These are phyloP conservation scores for Pantherophis vulpinus DNA, from an alignment of 2,797 vertebrate genomes.

Conservation along the genomic window DNA sequence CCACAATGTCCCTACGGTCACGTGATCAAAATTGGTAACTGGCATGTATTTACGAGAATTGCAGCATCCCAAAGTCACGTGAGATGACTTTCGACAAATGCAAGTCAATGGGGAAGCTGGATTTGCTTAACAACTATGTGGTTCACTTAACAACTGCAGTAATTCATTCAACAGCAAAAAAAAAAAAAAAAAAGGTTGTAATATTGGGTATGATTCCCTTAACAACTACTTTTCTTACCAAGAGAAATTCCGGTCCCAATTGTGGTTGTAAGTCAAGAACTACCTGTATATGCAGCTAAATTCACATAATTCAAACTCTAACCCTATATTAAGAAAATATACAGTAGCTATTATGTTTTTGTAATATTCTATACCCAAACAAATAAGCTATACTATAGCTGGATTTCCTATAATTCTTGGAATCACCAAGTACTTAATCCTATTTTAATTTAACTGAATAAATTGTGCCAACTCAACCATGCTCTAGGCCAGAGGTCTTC, in stretches of 20 bases:
- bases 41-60: neutral
- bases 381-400: neutral
- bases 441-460: neutral
- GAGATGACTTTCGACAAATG: neutral
- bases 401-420: neutral
- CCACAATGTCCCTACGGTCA: neutral
- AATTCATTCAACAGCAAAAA: neutral
- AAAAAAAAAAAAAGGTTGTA: neutral
- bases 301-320: neutral
- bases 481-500: neutral
- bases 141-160: neutral
- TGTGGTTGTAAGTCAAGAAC: neutral
- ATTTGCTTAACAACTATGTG: neutral
- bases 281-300: neutral
- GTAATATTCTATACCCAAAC: neutral
- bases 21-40: neutral
- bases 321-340: neutral
- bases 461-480: neutral
- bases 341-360: neutral
- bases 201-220: neutral
- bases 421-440: neutral
- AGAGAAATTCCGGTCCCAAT: neutral
- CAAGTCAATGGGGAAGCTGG: neutral
- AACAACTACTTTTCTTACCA: neutral
- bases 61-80: neutral